Base-by-base conservation (phyloP, 2,888 invertebrate genomes). In the Clunio marinus region DNA sequence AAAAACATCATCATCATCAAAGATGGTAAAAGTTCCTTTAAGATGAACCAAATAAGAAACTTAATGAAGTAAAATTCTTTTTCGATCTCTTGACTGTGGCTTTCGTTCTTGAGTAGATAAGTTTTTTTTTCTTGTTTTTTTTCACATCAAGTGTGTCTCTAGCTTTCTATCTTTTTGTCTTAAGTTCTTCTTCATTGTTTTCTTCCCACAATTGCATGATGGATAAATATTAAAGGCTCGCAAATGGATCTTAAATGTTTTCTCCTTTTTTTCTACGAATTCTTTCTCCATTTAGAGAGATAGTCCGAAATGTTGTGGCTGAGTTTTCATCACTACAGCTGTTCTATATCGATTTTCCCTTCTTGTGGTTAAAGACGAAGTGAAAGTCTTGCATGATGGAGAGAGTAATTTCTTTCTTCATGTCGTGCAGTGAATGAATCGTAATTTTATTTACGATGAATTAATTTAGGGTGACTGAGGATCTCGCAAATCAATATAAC, bases 311-410 rank as follows among this genome's bases (percentile, higher is more conserved):
- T 62, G 59, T 59, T 59, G 28, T 59, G 28, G 17, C 28, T 59
- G 62, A 22, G 51, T 22, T 51, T 62, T 46, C 24, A 65, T 65
- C 45, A 51, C 46, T 55, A 66, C 66, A 66, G 66, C 66, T 66
- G 66, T 66, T 66, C 55, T n/a, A 46, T 65, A 66, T 66, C 66
- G 66, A 66, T 66, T 66, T 66, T 66, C 22, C 22, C 17, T 46
- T 46, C 2, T 13, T 57, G 27, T 24, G 3, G 32, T 10, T 35
- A 20, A 3, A 17, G 25, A 57, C 25, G 25, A 57, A n/a, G 57
- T 57, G n/a, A 57, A 57, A 27, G 25, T 57, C 13, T 57, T 17
- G 32, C 32, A 7, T 4, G 32, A 4, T 57, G 7, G 27, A 17
- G 2, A 2, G 32, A 60, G 28, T 22, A n/a, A n/a, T n/a, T n/a